phyloP scores from a whole-genome alignment of 2,888 invertebrate species.

The Acholoe squamosa region DNA sequence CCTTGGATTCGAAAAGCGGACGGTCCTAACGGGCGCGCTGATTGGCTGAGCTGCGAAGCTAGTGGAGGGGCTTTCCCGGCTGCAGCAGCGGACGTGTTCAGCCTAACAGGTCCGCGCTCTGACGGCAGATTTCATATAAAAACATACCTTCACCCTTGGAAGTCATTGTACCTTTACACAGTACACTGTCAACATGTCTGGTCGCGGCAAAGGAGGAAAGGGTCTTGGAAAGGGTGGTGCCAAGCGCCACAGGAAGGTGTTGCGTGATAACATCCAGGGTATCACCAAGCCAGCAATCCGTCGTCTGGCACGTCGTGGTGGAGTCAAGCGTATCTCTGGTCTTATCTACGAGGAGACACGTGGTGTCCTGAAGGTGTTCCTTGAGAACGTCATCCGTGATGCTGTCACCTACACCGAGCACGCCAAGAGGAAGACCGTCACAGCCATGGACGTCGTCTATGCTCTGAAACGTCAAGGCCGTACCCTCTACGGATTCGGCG shows the following conservation, averaged over 20 bases:
- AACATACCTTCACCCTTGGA: no score
- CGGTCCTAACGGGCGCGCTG: background rate
- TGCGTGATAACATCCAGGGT: slow-evolving; percentile 90
- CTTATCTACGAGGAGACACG: slow-evolving; percentile 92
- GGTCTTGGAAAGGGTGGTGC: slow-evolving; percentile 92
- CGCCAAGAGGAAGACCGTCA: slow-evolving; percentile 93
- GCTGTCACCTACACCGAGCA: slow-evolving; percentile 94
- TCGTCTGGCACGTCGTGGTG: slow-evolving; percentile 88
- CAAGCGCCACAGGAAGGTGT: slow-evolving; percentile 91
- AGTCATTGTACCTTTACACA: background rate
- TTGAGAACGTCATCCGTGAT: slow-evolving; percentile 92
- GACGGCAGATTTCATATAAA: background rate
- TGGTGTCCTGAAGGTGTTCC: slow-evolving; percentile 90
- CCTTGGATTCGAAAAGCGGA: background rate
- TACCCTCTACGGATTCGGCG: slow-evolving; percentile 92
- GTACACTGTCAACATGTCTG: slow-evolving; percentile 86
- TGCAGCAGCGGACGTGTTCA: background rate
- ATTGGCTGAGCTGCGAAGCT: background rate
- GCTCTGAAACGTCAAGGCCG: slow-evolving; percentile 92
- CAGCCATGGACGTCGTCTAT: slow-evolving; percentile 86
- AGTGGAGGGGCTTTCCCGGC: background rate
- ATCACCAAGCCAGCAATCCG: slow-evolving; percentile 91
- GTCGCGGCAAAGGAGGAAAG: slow-evolving; percentile 91
- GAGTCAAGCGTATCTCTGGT: slow-evolving; percentile 88
- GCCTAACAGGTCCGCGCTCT: slow-evolving; percentile 51